These are phyloP conservation scores for Stomorhina lunata DNA, from an alignment of 2,888 invertebrate genomes.

Conservation along the genomic window DNA sequence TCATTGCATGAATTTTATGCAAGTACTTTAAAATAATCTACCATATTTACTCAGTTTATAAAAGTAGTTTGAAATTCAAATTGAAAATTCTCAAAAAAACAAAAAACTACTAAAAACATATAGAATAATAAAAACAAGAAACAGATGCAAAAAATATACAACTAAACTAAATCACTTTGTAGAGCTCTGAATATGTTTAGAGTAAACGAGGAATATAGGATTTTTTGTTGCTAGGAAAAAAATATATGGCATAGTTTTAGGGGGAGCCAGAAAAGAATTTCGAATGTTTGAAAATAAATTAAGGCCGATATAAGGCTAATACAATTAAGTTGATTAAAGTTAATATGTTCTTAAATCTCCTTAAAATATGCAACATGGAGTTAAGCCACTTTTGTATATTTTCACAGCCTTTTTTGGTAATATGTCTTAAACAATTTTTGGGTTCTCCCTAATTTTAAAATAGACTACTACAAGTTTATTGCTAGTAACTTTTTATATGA, in stretches of 20 bases:
- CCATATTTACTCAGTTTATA: slow-evolving; percentile 57
- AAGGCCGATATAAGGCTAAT: too few species aligned
- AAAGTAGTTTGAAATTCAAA: slow-evolving; percentile 65
- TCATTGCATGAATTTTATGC: slow-evolving; percentile 1
- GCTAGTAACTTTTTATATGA: slow-evolving; percentile 63
- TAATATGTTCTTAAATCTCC: too few species aligned
- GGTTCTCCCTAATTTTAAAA: slow-evolving; percentile 1
- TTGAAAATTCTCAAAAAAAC: slow-evolving; percentile 54
- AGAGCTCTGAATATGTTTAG: slow-evolving; percentile 41
- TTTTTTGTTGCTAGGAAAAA: not conserved
- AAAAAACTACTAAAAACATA: slow-evolving; percentile 2
- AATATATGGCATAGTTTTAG: too few species aligned
- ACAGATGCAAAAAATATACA: not conserved
- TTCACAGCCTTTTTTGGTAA: not conserved
- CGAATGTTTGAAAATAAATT: not conserved
- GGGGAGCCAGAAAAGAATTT: not conserved
- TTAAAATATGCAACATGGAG: not conserved
- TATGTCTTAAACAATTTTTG: not conserved
- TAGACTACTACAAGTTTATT: slow-evolving; percentile 54
- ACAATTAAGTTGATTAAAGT: too few species aligned
- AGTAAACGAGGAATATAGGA: not conserved
- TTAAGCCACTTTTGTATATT: not conserved
- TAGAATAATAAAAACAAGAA: not conserved
- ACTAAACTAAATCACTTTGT: slow-evolving; percentile 60
- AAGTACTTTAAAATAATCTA: slow-evolving; percentile 64